Evolutionary conservation across 2,888 invertebrate genomes (phyloP).

Genomic region (Drosophila anceps): DNA sequence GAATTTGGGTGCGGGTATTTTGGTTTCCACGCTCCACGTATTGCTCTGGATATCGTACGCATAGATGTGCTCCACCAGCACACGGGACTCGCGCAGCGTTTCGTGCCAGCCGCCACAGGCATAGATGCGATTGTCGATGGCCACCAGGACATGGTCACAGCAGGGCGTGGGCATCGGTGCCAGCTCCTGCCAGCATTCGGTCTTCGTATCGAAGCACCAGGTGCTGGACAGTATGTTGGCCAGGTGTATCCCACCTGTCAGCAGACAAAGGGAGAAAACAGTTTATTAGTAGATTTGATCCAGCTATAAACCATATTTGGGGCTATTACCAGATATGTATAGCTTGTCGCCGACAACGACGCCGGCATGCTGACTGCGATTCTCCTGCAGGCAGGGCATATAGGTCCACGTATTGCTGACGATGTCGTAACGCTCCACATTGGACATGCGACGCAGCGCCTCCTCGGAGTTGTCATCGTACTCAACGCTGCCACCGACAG

Average conservation of each 20-base stretch:
- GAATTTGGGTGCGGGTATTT: slow-evolving; percentile 89
- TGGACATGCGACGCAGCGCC: slow-evolving; percentile 79
- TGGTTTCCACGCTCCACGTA: slow-evolving; percentile 88
- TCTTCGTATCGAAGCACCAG: slow-evolving; percentile 86
- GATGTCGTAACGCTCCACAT: slow-evolving; percentile 88
- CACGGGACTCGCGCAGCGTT: slow-evolving; percentile 86
- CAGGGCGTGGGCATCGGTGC: slow-evolving; percentile 87
- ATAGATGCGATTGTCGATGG: slow-evolving; percentile 87
- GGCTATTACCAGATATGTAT: slow-evolving; percentile 82
- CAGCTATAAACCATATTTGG: background rate
- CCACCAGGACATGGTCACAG: slow-evolving; percentile 89
- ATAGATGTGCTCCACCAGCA: slow-evolving; percentile 88
- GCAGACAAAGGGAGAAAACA: slow-evolving; percentile 62
- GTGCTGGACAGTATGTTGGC: slow-evolving; percentile 86
- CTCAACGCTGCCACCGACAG: slow-evolving; percentile 89
- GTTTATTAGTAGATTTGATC: background rate
- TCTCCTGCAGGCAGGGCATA: slow-evolving; percentile 87
- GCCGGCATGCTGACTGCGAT: slow-evolving; percentile 88
- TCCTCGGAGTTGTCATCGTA: slow-evolving; percentile 85
- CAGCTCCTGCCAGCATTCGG: slow-evolving; percentile 87
- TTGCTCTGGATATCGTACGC: slow-evolving; percentile 87
- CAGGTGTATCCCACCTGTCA: slow-evolving; percentile 83
- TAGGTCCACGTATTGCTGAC: slow-evolving; percentile 87
- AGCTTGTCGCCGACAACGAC: slow-evolving; percentile 83
- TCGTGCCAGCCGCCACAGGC: slow-evolving; percentile 90